phyloP scores from a whole-genome alignment of 2,888 invertebrate species.

The Chrysolina oricalcia region DNA sequence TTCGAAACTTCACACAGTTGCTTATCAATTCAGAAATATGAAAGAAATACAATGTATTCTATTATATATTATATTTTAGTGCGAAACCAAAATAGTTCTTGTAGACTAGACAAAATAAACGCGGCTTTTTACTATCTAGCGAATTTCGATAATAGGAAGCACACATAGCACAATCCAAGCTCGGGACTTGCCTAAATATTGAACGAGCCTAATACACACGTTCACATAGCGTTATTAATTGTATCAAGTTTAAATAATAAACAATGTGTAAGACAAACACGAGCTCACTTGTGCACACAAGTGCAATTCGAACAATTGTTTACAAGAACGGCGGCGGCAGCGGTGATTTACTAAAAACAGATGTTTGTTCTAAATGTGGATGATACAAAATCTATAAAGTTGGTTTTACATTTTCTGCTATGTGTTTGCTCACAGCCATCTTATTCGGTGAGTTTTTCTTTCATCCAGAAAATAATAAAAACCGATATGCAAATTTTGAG shows the following conservation, averaged over 20 bases:
- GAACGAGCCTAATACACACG: slow-evolving; percentile 17
- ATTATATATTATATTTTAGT: too few relatives aligned
- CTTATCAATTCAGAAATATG: too few relatives aligned
- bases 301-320: slow-evolving; percentile 29
- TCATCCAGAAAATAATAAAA: background rate
- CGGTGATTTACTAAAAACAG: slow-evolving; percentile 32
- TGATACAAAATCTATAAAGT: slow-evolving; percentile 8
- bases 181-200: slow-evolving; percentile 9
- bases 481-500: too few relatives aligned
- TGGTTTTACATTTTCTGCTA: background rate
- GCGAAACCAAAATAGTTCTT: background rate
- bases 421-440: background rate
- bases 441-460: background rate
- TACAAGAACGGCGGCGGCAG: slow-evolving; percentile 5
- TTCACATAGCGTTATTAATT: slow-evolving; percentile 14
- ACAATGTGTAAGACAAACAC: slow-evolving; percentile 28
- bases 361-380: slow-evolving; percentile 28
- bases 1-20: too few relatives aligned
- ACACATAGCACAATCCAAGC: background rate
- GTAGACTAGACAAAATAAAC: background rate
- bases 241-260: slow-evolving; percentile 29
- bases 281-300: slow-evolving; percentile 28
- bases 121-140: background rate
- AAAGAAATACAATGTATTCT: too few relatives aligned
- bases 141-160: background rate